These are phyloP conservation scores for Polypedilum pembai DNA, from an alignment of 1,140 invertebrate genomes.

Conservation along the genomic window DNA sequence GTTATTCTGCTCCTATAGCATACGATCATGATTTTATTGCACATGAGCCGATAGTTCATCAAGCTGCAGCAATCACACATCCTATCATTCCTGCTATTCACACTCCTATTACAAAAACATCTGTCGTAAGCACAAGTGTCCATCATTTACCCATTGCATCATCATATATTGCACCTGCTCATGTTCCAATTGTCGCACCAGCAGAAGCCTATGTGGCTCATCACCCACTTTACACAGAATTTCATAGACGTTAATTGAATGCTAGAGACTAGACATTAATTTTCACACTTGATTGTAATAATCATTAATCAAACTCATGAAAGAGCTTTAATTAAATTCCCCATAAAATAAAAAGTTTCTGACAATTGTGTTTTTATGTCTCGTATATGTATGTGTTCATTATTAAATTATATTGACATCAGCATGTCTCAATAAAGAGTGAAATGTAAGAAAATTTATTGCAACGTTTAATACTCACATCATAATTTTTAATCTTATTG, in stretches of 20 bases:
- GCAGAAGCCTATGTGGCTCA: background rate
- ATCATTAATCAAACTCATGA: background rate
- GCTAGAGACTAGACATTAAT: background rate
- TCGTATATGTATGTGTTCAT: too few species aligned
- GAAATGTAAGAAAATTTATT: too few species aligned
- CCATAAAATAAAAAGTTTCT: too few species aligned
- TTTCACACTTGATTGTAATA: background rate
- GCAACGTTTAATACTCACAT: constrained; percentile 36
- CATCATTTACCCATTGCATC: background rate
- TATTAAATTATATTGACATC: too few species aligned
- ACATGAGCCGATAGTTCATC: background rate
- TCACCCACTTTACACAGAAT: background rate
- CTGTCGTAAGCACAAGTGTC: background rate
- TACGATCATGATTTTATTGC: constrained; percentile 3
- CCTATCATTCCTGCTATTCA: background rate
- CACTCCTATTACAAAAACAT: background rate
- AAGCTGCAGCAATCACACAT: background rate
- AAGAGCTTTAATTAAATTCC: background rate
- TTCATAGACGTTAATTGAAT: constrained; percentile 21
- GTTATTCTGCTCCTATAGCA: background rate
- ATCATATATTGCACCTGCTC: background rate
- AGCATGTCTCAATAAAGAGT: too few species aligned
- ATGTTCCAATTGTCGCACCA: background rate
- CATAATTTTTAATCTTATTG: constrained; percentile 42
- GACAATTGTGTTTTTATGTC: too few species aligned